Evolutionary conservation across 2,888 invertebrate genomes (phyloP).

Genomic region (Dicycla oo): DNA sequence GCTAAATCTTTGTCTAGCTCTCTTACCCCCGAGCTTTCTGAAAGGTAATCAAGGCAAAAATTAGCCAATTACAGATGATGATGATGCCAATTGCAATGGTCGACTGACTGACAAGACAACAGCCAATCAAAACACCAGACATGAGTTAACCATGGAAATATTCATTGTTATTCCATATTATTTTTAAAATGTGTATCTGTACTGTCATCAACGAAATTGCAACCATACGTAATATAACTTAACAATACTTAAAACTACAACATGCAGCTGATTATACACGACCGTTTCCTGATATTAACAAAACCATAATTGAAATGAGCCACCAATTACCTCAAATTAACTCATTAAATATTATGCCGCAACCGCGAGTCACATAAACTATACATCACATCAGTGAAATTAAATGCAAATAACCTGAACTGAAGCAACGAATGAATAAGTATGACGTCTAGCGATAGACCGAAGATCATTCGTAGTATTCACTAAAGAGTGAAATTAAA

Average conservation of each 20-base stretch:
- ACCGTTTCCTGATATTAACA: conserved; percentile 13
- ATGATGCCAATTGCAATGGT: background rate
- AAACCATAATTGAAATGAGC: conserved; percentile 32
- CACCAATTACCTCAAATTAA: conserved; percentile 36
- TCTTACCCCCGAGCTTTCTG: background rate
- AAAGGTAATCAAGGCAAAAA: background rate
- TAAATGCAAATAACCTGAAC: conserved; percentile 32
- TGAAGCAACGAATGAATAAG: conserved; percentile 11
- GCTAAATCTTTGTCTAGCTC: background rate
- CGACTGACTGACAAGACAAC: background rate
- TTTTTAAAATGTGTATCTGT: background rate
- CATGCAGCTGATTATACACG: background rate
- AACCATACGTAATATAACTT: too few relatives aligned
- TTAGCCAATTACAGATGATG: background rate
- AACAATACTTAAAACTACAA: background rate
- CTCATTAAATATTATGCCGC: conserved; percentile 32
- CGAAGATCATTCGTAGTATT: background rate
- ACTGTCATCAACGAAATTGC: background rate
- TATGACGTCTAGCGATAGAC: background rate
- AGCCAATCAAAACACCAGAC: background rate
- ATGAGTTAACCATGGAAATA: background rate
- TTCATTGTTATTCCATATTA: background rate
- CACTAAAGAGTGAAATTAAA: background rate
- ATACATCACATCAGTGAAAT: conserved; percentile 28
- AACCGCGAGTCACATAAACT: conserved; percentile 6